These are phyloP conservation scores for Borostomias antarcticus DNA, from an alignment of 2,797 vertebrate species.

Conservation along the genomic window DNA sequence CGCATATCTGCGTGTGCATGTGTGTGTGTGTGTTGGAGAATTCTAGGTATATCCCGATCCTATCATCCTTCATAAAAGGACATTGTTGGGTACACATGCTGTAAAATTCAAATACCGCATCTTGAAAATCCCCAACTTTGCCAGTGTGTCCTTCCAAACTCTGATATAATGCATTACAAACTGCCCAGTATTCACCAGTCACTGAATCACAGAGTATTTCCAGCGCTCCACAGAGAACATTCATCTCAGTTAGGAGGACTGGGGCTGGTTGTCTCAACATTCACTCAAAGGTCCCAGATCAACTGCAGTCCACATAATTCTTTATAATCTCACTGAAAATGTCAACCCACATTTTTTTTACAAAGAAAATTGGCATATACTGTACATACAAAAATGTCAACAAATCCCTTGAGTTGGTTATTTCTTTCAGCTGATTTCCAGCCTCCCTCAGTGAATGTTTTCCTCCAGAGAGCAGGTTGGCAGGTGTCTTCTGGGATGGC, in stretches of 20 bases:
- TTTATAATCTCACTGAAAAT: background rate
- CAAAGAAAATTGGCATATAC: background rate
- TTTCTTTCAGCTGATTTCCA: constrained; percentile 31
- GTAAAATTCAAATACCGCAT: constrained; percentile 49
- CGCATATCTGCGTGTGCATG: constrained; percentile 22
- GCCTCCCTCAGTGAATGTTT: background rate
- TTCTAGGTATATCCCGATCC: background rate
- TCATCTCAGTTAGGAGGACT: background rate
- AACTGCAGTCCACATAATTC: background rate
- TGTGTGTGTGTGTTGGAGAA: constrained; percentile 28
- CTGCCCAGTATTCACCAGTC: background rate
- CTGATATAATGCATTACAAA: background rate
- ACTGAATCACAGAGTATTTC: background rate
- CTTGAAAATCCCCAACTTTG: constrained; percentile 65
- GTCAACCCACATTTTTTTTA: no score
- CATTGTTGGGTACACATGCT: background rate
- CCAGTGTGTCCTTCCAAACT: constrained; percentile 40
- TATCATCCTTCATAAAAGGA: background rate
- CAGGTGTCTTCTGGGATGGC: constrained; percentile 1
- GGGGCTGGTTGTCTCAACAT: background rate
- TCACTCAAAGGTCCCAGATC: background rate
- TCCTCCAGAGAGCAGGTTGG: constrained; percentile 16
- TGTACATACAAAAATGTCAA: background rate
- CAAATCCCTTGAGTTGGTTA: constrained; percentile 24
- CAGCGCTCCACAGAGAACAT: background rate